Percentiles rank a stretch among this genome's conserved stretches.
These are phyloP conservation scores for Sinotaia quadrata DNA, from an alignment of 2,888 invertebrate species.

Conservation along the genomic window DNA sequence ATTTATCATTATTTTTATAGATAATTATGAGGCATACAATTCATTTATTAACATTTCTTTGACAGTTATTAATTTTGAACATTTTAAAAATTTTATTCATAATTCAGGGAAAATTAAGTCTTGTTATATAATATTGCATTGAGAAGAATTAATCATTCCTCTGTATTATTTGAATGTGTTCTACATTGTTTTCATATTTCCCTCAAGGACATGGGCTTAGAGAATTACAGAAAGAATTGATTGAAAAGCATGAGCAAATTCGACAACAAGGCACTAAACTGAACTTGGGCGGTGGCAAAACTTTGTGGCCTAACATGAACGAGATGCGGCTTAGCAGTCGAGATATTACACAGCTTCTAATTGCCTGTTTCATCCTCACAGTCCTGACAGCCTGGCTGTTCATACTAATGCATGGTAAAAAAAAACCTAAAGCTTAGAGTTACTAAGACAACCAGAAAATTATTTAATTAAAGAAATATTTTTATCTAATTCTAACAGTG, in stretches of 20 bases:
- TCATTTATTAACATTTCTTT: too few relatives aligned
- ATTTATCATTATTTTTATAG: too few relatives aligned
- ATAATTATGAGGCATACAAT: too few relatives aligned
- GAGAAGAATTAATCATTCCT: too few relatives aligned
- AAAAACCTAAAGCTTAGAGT: background rate
- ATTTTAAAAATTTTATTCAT: too few relatives aligned
- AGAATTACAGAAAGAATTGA: conserved; percentile 50
- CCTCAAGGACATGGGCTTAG: conserved; percentile 34
- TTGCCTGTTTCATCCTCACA: conserved; percentile 40
- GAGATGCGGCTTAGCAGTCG: conserved; percentile 59
- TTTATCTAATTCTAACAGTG: too few relatives aligned
- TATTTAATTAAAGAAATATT: background rate
- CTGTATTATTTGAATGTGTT: background rate
- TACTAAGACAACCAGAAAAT: background rate
- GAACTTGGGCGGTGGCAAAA: conserved; percentile 66
- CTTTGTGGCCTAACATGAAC: conserved; percentile 69
- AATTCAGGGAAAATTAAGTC: too few relatives aligned
- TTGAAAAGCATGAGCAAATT: conserved; percentile 59
- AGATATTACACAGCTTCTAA: conserved; percentile 48
- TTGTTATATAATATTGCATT: too few relatives aligned
- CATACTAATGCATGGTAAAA: conserved; percentile 58
- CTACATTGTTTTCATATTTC: background rate
- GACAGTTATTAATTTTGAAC: too few relatives aligned
- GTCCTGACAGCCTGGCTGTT: conserved; percentile 44
- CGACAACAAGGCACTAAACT: conserved; percentile 53